Percentiles rank a stretch among this genome's conserved stretches.
Conservation (phyloP, 2,113 vertebrate genomes). For the Thalassoma bifasciatum region DNA sequence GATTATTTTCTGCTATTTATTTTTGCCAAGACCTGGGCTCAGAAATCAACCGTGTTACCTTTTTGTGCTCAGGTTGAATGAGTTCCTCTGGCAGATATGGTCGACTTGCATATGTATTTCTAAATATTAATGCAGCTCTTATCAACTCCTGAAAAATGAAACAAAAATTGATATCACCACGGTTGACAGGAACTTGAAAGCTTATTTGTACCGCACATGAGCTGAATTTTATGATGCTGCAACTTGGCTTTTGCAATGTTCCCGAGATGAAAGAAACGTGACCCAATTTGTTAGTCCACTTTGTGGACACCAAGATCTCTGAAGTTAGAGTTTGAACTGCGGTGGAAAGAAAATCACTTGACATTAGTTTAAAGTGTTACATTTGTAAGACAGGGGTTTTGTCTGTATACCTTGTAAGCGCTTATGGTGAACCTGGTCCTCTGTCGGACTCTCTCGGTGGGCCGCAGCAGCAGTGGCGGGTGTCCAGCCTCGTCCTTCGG, state of each 20-base stretch:
- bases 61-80: conserved; percentile 81
- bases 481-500: conserved; percentile 68
- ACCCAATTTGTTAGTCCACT: no score
- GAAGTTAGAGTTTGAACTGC: no score
- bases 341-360: no score
- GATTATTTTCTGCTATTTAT: no score
- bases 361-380: no score
- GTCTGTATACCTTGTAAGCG: conserved; percentile 83
- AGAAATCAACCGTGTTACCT: conserved; percentile 73
- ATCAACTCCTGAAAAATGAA: conserved; percentile 81
- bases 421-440: conserved; percentile 89
- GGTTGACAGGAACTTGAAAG: no score
- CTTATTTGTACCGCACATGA: background rate
- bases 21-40: background rate
- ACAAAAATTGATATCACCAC: background rate
- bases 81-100: conserved; percentile 88
- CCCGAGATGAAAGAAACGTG: no score
- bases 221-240: no score
- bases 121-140: conserved; percentile 85
- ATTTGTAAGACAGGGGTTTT: no score
- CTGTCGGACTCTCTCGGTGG: conserved; percentile 79
- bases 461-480: conserved; percentile 82
- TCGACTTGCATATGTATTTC: conserved; percentile 85
- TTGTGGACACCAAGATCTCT: no score
- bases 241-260: no score